phyloP scores from a whole-genome alignment of 2,797 vertebrate genomes.

The Alca torda region DNA sequence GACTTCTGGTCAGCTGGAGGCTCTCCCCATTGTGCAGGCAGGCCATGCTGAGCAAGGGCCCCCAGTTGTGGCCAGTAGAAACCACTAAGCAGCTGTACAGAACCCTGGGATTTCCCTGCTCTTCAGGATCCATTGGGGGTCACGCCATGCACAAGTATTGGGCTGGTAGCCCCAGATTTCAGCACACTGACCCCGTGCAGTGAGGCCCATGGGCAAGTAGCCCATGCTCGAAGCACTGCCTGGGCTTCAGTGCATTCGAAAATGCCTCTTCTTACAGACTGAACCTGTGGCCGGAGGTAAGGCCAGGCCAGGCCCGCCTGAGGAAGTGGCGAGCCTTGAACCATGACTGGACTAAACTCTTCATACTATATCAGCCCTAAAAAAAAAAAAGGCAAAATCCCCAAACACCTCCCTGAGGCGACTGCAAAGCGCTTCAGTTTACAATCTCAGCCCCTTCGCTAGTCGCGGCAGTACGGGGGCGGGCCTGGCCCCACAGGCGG shows the following conservation, averaged over 20 bases:
- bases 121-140: rapidly evolving
- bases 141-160: rapidly evolving
- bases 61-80: too few species aligned
- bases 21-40: too few species aligned
- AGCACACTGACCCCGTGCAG: not conserved
- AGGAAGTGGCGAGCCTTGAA: not conserved
- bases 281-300: not conserved
- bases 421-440: rapidly evolving
- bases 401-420: rapidly evolving
- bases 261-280: too few species aligned
- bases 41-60: not conserved
- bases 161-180: not conserved
- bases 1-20: not conserved
- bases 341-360: not conserved
- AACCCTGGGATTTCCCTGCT: too few species aligned
- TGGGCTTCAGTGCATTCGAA: too few species aligned
- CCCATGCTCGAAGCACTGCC: rapidly evolving
- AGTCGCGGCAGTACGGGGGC: too few species aligned
- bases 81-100: not conserved
- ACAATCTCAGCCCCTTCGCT: too few species aligned
- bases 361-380: rapidly evolving
- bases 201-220: not conserved
- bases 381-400: rapidly evolving
- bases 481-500: too few species aligned
- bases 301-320: not conserved